These are phyloP conservation scores for Colius striatus DNA, from an alignment of 2,113 vertebrate genomes.

Conservation along the genomic window DNA sequence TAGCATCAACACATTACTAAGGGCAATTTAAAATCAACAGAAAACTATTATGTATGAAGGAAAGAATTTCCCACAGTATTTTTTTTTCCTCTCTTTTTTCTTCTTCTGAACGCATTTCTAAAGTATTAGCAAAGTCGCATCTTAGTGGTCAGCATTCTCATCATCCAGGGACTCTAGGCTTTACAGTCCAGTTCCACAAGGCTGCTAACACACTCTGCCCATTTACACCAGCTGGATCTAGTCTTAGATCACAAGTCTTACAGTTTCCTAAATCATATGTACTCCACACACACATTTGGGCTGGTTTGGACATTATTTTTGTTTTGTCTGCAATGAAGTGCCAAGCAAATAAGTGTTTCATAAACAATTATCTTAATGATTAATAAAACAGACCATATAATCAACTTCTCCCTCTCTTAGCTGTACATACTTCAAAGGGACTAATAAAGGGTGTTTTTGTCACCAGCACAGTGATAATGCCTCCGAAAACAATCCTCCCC, in stretches of 20 bases:
- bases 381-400: background rate
- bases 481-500: background rate
- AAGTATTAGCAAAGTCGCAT: conserved; percentile 35
- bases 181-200: background rate
- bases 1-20: conserved; percentile 36
- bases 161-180: background rate
- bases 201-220: background rate
- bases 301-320: background rate
- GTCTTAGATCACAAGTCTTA: background rate
- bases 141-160: conserved; percentile 14
- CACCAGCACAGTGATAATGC: background rate
- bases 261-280: background rate
- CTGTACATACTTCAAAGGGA: background rate
- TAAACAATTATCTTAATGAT: background rate
- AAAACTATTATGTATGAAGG: conserved; percentile 62
- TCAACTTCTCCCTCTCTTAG: background rate
- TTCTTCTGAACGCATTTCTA: conserved; percentile 53
- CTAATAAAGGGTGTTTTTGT: background rate
- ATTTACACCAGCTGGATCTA: background rate
- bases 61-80: conserved; percentile 70
- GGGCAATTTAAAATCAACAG: conserved; percentile 64
- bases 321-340: background rate
- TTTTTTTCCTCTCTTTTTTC: background rate
- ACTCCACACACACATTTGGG: background rate
- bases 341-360: background rate